phyloP scores from a whole-genome alignment of 2,888 invertebrate genomes.

The Tachina fera region DNA sequence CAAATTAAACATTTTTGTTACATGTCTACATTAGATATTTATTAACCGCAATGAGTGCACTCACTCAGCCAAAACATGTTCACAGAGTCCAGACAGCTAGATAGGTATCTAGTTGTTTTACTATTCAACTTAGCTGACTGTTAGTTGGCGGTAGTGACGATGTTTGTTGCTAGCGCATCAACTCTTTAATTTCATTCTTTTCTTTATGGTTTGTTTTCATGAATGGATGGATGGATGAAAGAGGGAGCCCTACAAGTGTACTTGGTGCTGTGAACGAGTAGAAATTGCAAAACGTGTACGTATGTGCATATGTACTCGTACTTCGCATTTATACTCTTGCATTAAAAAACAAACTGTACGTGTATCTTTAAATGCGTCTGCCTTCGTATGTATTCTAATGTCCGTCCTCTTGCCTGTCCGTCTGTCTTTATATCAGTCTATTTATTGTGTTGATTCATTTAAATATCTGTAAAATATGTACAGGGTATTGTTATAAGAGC shows the following conservation, averaged over 20 bases:
- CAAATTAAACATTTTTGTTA: slow-evolving; percentile 31
- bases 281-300: not conserved
- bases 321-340: slow-evolving; percentile 54
- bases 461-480: slow-evolving; percentile 25
- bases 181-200: slow-evolving; percentile 46
- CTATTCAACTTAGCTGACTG: slow-evolving; percentile 11
- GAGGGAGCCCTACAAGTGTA: slow-evolving; percentile 59
- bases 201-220: slow-evolving; percentile 53
- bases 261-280: slow-evolving; percentile 30
- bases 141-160: slow-evolving; percentile 20
- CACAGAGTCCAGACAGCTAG: slow-evolving; percentile 55
- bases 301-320: not conserved
- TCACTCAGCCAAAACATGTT: slow-evolving; percentile 69
- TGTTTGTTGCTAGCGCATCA: slow-evolving; percentile 29
- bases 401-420: slow-evolving; percentile 1
- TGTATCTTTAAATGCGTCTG: slow-evolving; percentile 28
- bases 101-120: slow-evolving; percentile 33
- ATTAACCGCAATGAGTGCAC: slow-evolving; percentile 71
- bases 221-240: slow-evolving; percentile 61
- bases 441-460: slow-evolving; percentile 60
- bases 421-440: slow-evolving; percentile 20
- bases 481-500: slow-evolving; percentile 19
- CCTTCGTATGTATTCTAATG: not conserved
- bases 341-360: not conserved
- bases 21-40: slow-evolving; percentile 47